Evolutionary conservation across 2,797 vertebrate species (phyloP), one percentile per base, ranked within the genome.

Genomic region (Onychomys torridus): DNA sequence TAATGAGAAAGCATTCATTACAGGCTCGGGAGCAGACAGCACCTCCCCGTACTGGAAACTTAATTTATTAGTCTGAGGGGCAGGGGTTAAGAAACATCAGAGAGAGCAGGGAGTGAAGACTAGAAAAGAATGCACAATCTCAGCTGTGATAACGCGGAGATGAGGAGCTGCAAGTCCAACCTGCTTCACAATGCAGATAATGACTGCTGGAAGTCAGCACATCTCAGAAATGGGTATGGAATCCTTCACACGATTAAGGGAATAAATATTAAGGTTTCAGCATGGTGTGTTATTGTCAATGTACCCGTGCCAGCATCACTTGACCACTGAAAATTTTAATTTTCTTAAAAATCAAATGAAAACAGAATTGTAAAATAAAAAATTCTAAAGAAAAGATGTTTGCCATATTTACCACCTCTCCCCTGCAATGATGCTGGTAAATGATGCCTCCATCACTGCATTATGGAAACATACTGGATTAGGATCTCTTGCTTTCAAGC

Each of bases 1-100:
- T 97, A 97, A 98, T 96, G 96, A 94, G 91, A 71, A 96, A 40
- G 29, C 94, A 95, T 97, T 97, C 77, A 92, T 97, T 97, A 96
- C 55, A 90, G 32, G 63, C 94, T 65, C 77, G 96, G 93, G 27
- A 84, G 79, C 27, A 77, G 86, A 95, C 65, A 94, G 67, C 71
- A 89, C n/a, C 63, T 96, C 69, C 67, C 79, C 75, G 75, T 81
- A 34, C n/a, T 23, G 43, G 67, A 61, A 92, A 89, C 29, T 93
- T 94, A 97, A 96, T 96, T 98, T 98, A 97, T 90, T 96, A 97
- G 91, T 93, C 63, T 85, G 69, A 92, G 52, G 57, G 81, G 23
- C 81, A 96, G 69, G 88, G 96, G 67, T 96, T 96, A 96, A 95
- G 81, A 88, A 95, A 88, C 78, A 90, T 46, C 49, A 81, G 65